phyloP scores from a whole-genome alignment of 2,797 vertebrate genomes.

The Spondyliosoma cantharus region DNA sequence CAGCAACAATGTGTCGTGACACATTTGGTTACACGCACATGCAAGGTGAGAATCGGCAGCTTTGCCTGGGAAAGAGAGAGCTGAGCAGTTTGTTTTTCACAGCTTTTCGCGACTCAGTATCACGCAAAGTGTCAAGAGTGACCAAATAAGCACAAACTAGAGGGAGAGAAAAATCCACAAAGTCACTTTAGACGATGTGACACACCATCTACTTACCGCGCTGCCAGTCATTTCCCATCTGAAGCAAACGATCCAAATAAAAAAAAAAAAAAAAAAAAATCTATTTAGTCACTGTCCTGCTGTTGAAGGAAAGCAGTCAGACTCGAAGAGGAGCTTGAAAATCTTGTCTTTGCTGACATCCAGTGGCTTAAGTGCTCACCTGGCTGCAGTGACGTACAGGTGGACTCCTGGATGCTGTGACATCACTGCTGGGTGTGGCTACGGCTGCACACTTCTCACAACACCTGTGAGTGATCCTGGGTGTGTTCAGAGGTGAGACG shows the following conservation, averaged over 20 bases:
- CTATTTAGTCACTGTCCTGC: background rate
- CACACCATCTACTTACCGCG: background rate
- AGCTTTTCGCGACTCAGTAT: slow-evolving; percentile 53
- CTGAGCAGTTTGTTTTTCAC: slow-evolving; percentile 67
- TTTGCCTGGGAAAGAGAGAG: slow-evolving; percentile 43
- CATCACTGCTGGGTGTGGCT: background rate
- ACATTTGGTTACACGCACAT: slow-evolving; percentile 60
- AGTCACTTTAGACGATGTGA: background rate
- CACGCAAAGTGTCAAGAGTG: slow-evolving; percentile 55
- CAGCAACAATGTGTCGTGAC: slow-evolving; percentile 64
- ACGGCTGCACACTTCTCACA: background rate
- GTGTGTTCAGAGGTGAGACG: background rate
- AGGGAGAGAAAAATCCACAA: background rate
- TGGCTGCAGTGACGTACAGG: background rate
- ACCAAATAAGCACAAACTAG: slow-evolving; percentile 32
- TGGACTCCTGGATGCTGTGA: background rate
- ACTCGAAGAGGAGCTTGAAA: slow-evolving; percentile 1
- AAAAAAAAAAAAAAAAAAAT: too few relatives aligned
- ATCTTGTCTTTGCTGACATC: background rate
- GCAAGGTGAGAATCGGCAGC: slow-evolving; percentile 63
- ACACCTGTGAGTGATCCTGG: background rate
- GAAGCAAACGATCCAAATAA: background rate
- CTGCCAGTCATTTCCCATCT: background rate
- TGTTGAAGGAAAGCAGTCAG: background rate
- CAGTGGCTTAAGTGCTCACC: background rate